A percentile compares a stretch with the other conserved stretches of the same genome.
These are phyloP conservation scores for Calidris pygmaea DNA, from an alignment of 2,113 vertebrate species.

Conservation along the genomic window DNA sequence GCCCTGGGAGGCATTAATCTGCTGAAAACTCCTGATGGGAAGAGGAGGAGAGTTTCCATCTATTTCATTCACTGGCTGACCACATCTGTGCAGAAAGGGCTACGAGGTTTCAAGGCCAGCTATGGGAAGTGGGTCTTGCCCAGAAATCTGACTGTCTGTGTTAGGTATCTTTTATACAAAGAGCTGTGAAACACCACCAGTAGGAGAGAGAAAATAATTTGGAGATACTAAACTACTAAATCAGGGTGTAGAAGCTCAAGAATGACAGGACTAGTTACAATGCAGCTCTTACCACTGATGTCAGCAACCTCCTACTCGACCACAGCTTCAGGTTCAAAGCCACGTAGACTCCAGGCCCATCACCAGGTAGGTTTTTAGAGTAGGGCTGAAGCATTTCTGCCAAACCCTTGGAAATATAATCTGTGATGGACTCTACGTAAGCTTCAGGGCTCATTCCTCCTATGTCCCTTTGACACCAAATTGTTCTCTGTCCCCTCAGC, in stretches of 20 bases:
- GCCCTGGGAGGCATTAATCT: not conserved
- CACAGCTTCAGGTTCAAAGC: not conserved
- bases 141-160: not conserved
- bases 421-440: not conserved
- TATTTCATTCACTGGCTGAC: not conserved
- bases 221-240: not conserved
- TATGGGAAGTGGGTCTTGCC: not conserved
- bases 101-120: not conserved
- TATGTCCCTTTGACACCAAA: not conserved
- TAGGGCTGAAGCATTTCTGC: not conserved
- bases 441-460: not conserved
- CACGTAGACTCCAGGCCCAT: not conserved
- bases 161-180: not conserved
- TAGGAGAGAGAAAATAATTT: not conserved
- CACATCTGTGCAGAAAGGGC: not conserved
- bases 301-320: not conserved
- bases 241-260: not conserved
- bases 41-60: not conserved
- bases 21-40: not conserved
- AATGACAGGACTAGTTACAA: not conserved
- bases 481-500: not conserved
- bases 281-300: not conserved
- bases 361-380: not conserved
- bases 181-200: not conserved
- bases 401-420: not conserved